Conservation (phyloP, 2,797 vertebrate species). For the Agapornis canus region DNA sequence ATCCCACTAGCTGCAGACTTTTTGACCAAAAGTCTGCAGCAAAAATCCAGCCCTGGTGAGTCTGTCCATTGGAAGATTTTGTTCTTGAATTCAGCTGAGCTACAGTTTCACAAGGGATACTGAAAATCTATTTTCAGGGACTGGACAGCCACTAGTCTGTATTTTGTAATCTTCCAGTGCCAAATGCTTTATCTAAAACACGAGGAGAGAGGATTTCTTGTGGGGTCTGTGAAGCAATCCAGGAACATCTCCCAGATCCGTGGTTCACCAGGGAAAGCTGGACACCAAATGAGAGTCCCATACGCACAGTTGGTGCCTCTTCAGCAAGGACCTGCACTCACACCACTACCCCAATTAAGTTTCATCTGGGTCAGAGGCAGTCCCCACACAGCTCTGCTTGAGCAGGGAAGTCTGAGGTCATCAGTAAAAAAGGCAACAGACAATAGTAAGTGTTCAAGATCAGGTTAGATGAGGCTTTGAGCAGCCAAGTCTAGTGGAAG, state of each 20-base stretch:
- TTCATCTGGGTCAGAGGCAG: not conserved
- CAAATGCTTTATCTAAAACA: not conserved
- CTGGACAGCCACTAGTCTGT: fast-evolving
- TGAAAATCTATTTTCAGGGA: not conserved
- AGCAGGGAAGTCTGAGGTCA: not conserved
- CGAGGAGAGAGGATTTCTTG: not conserved
- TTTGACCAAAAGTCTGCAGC: not conserved
- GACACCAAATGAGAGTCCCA: not conserved
- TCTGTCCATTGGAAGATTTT: not conserved
- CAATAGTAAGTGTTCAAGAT: not conserved
- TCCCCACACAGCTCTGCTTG: not conserved
- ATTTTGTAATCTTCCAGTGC: not conserved
- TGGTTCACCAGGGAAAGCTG: not conserved
- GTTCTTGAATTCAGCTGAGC: not conserved
- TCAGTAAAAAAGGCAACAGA: not conserved
- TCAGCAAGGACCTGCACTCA: not conserved
- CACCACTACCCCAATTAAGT: not conserved
- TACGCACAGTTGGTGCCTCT: not conserved
- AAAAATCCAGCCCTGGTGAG: not conserved
- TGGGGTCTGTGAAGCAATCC: not conserved
- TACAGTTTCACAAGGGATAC: not conserved
- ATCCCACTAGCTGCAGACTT: fast-evolving
- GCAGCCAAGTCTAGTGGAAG: not conserved
- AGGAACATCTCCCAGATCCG: not conserved
- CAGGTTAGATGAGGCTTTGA: not conserved